Conservation (phyloP, 2,797 vertebrate genomes). For the Danio kyathit region DNA sequence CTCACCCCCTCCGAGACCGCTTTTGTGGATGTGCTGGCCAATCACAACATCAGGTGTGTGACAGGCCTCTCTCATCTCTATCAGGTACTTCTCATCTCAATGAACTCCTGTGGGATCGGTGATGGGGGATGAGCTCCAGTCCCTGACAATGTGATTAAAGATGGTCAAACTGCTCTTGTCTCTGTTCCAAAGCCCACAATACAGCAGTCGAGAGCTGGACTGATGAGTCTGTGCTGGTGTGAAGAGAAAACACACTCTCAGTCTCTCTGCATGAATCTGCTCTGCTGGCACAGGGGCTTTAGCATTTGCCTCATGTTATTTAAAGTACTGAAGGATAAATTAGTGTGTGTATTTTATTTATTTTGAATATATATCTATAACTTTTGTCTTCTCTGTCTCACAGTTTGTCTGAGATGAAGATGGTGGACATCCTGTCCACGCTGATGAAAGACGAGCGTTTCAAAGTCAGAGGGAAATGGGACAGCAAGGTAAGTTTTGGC, state of each 20-base stretch:
- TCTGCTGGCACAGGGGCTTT: slow-evolving; percentile 31
- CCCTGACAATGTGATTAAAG: slow-evolving; percentile 52
- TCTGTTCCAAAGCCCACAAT: slow-evolving; percentile 40
- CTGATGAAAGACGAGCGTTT: slow-evolving; percentile 84
- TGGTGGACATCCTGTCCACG: slow-evolving; percentile 84
- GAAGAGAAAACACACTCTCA: slow-evolving; percentile 68
- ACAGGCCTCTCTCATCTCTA: background rate
- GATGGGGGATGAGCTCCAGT: slow-evolving; percentile 19
- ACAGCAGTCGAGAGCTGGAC: slow-evolving; percentile 50
- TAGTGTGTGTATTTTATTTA: background rate
- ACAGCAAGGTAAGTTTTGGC: slow-evolving; percentile 80
- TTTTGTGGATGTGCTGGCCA: slow-evolving; percentile 89
- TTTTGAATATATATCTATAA: background rate
- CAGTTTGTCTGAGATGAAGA: slow-evolving; percentile 89
- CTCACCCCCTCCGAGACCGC: slow-evolving; percentile 90
- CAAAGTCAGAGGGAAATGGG: slow-evolving; percentile 76
- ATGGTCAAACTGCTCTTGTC: slow-evolving; percentile 35
- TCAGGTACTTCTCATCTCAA: background rate
- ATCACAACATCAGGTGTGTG: slow-evolving; percentile 93
- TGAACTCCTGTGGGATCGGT: background rate
- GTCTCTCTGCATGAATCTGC: slow-evolving; percentile 65
- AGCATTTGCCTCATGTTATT: background rate
- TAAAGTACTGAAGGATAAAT: slow-evolving; percentile 12
- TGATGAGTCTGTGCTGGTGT: slow-evolving; percentile 71
- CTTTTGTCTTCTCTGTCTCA: slow-evolving; percentile 46